Evolutionary conservation across 2,797 vertebrate species (phyloP), one percentile per base, ranked within the genome.

Genomic region (Cuculus canorus): DNA sequence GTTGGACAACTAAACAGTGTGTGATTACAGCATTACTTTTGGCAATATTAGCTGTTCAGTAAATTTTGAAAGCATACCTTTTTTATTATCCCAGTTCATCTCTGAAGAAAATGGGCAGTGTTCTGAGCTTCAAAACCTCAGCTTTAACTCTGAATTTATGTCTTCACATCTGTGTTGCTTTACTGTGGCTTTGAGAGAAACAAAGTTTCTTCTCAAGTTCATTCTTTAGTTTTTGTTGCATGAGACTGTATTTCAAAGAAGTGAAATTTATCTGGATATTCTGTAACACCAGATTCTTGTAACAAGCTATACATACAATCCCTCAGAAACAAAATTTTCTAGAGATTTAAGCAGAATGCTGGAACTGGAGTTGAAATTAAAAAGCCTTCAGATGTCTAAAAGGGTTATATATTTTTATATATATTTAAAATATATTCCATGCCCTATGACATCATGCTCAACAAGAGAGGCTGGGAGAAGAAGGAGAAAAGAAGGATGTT

Each of bases 391-490:
- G 59, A 37, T 11, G 0, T 85, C 76, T 77, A 53, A 53, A 13
- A 28, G 7, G 2, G 13, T 86, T 35, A 27, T 43, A 17, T 54
- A 30, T 66, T 59, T 53, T 18, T 23, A 41, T 28, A 4, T 37
- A 7, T 37, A 48, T 79, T 84, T 56, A 45, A 12, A 35, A 24
- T 24, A 30, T 30, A 60, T n/a, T 5, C 16, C 12, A 24, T 59
- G 10, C 2, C 11, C 30, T 65, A 23, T 23, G 9, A 45, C 0
- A 0, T 5, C 28, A 2, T 43, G 7, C 7, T 54, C 18, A 17
- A 4, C 25, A 73, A 17, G 23, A 57, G 70, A 73, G 83, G 0
- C 9, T 53, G 2, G 4, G 2, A n/a, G 47, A 52, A 22, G 6
- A 52, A 22, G 6, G 3, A 86, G 11, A n/a, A 68, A 84, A 47